A percentile compares a stretch with the other conserved stretches of the same genome.
Evolutionary conservation across 2,797 vertebrate genomes (phyloP).

Genomic region (Eupleurogrammus muticus): DNA sequence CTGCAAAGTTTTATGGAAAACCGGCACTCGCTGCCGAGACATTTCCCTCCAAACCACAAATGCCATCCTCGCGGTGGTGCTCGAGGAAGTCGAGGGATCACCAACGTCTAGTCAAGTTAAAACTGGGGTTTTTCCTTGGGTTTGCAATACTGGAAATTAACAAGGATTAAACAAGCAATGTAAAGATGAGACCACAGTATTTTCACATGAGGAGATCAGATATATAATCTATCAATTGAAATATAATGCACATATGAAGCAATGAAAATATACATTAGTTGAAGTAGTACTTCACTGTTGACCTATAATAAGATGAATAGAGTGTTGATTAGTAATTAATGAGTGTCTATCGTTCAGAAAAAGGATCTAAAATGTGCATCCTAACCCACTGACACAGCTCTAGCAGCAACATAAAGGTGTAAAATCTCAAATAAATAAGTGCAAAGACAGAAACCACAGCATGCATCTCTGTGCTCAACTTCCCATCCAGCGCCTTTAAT

Average conservation of each 20-base stretch:
- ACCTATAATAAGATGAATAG: too few species aligned
- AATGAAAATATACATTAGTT: not conserved
- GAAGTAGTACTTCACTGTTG: not conserved
- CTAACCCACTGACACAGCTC: not conserved
- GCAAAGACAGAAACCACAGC: slow-evolving; percentile 13
- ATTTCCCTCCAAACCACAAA: not conserved
- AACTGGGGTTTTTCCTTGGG: too few species aligned
- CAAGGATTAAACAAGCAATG: not conserved
- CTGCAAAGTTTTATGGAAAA: too few species aligned
- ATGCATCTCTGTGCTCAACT: slow-evolving; percentile 28
- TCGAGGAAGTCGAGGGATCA: not conserved
- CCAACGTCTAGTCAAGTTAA: too few species aligned
- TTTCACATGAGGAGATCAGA: not conserved
- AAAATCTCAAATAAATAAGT: slow-evolving; percentile 31
- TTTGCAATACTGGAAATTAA: too few species aligned
- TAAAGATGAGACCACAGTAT: not conserved
- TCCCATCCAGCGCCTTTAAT: slow-evolving; percentile 25
- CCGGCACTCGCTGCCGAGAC: too few species aligned
- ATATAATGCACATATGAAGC: not conserved
- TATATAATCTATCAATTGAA: not conserved
- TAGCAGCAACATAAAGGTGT: slow-evolving; percentile 10
- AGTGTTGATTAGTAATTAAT: too few species aligned
- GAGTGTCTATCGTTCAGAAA: too few species aligned
- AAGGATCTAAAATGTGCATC: not conserved
- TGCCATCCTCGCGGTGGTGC: not conserved